Percentiles rank a stretch among this genome's conserved stretches.
phyloP scores from a whole-genome alignment of 2,113 vertebrate species.

The Colinus virginianus region DNA sequence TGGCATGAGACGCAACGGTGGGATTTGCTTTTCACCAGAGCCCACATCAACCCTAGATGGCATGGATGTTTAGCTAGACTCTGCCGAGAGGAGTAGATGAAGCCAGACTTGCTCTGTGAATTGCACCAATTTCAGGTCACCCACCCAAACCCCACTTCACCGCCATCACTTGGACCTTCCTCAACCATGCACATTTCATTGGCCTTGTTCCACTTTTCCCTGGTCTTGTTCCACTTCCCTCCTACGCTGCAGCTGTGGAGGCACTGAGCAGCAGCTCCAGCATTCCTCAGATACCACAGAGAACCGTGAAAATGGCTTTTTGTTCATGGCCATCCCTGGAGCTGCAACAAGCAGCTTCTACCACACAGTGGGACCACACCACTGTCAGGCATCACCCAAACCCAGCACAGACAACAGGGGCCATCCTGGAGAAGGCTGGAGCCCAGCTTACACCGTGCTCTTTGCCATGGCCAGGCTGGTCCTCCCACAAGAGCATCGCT shows the following conservation, averaged over 20 bases:
- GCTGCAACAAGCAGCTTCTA: background rate
- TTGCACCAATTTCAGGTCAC: background rate
- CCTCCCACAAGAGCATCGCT: too few species aligned
- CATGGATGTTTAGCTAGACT: background rate
- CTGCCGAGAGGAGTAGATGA: background rate
- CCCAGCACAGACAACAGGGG: rapidly evolving
- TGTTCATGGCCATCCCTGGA: background rate
- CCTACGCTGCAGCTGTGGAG: background rate
- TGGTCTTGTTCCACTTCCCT: background rate
- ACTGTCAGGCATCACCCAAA: background rate
- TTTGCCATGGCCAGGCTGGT: background rate
- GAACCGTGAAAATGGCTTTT: background rate
- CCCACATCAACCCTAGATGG: background rate
- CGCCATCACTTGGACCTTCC: background rate
- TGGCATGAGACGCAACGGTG: background rate
- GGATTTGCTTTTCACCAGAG: background rate
- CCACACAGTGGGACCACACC: background rate
- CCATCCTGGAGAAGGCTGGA: rapidly evolving
- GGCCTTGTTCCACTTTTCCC: background rate
- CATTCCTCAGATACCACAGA: slow-evolving; percentile 2
- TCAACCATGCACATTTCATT: rapidly evolving
- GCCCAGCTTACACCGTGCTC: background rate
- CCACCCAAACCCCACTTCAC: background rate
- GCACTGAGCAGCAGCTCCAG: background rate
- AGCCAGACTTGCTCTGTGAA: background rate